Base-by-base conservation (phyloP, 2,797 vertebrate species). In the Galaxias olidus region DNA sequence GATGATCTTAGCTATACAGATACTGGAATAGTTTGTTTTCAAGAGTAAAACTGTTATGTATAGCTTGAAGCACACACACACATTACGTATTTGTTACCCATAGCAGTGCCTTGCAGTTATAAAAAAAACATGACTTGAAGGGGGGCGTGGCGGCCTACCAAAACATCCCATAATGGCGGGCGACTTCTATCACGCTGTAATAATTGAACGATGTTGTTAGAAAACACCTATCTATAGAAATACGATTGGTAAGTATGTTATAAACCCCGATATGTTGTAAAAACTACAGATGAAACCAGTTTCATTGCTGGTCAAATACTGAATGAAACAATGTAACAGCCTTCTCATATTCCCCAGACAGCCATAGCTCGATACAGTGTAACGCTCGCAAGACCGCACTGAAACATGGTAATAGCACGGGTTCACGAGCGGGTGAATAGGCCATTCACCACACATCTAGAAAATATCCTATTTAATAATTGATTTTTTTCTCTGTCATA, bases 81-180 rank as follows among this genome's bases (percentile, higher is more conserved):
- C 30, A 30, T 30, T 30, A 30, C 30, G 6, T n/a, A 30, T 30
- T 30, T 6, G 30, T 30, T n/a, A n/a, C n/a, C n/a, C n/a, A 6
- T 30, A 30, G 30, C 30, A 3, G 3, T 30, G 30, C 30, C 30
- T 30, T 30, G 30, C 30, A 30, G 6, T 30, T 30, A 30, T 30
- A 30, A 30, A 30, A 30, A 6, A 30, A 30, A 30, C 30, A 30
- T 30, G 30, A 6, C 30, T 30, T 63, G 65, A 83, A 86, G 79
- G 89, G 88, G 90, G 90, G 90, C 89, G 90, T 91, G 90, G 88
- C 74, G 82, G 84, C 54, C 65, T 15, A 86, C 82, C 85, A 87
- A 84, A 86, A 84, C 87, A 90, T 59, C 85, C 79, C 59, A 87
- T 89, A 89, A 89, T 91, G 86, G 88, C 86, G 88, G 90, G 84